These are phyloP conservation scores for Lymantria dispar DNA, from an alignment of 2,888 invertebrate species.

Conservation along the genomic window DNA sequence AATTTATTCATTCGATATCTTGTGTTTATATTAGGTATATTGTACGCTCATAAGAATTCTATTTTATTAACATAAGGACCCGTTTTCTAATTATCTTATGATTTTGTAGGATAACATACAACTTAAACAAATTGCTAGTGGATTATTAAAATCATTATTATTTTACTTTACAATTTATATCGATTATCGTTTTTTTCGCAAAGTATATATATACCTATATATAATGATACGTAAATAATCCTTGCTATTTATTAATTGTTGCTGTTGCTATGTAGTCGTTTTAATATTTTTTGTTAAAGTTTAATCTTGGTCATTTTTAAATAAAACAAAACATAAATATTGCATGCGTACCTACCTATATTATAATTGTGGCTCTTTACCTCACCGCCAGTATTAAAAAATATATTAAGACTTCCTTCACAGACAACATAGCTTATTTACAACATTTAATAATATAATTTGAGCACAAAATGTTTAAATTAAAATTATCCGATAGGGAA, in stretches of 20 bases:
- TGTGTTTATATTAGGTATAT: constrained; percentile 1
- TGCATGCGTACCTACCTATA: neutral
- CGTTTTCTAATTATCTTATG: neutral
- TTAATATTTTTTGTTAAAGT: too few species aligned
- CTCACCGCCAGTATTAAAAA: constrained; percentile 22
- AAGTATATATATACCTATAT: too few species aligned
- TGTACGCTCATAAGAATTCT: constrained; percentile 16
- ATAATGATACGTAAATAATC: too few species aligned
- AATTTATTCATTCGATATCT: constrained; percentile 3
- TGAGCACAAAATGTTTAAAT: constrained; percentile 41
- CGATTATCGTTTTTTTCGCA: too few species aligned
- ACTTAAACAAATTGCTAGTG: too few species aligned
- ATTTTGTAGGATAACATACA: too few species aligned
- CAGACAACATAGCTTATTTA: constrained; percentile 42
- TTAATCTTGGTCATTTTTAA: too few species aligned
- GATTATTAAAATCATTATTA: too few species aligned
- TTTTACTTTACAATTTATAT: too few species aligned
- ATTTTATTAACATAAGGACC: constrained; percentile 15
- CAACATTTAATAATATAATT: constrained; percentile 41
- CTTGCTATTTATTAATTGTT: too few species aligned
- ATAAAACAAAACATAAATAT: too few species aligned
- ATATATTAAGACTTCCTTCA: constrained; percentile 24
- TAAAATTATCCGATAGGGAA: constrained; percentile 40
- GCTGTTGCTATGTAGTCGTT: too few species aligned
- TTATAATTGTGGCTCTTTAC: constrained; percentile 17